These are phyloP conservation scores for Bergia puertoricense DNA, from an alignment of 92 coral and sea anemone genomes.

Conservation along the genomic window DNA sequence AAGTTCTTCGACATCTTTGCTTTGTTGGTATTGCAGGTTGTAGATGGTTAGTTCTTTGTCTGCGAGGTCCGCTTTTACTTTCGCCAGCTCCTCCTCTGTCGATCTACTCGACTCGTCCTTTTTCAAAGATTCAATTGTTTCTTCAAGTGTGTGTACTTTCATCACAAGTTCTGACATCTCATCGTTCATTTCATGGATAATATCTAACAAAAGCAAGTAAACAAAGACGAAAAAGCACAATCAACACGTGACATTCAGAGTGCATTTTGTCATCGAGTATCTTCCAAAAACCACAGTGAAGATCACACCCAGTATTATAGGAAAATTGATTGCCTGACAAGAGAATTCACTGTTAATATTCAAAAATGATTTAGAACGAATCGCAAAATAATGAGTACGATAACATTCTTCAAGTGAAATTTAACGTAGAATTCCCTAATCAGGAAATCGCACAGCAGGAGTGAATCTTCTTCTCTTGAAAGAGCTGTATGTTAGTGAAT, in stretches of 20 bases:
- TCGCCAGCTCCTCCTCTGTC: conserved; percentile 14
- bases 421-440: too few relatives aligned
- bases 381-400: too few relatives aligned
- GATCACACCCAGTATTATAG: too few relatives aligned
- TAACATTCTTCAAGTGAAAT: too few relatives aligned
- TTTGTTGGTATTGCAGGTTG: conserved; percentile 11
- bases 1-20: conserved; percentile 6
- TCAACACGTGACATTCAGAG: neutral
- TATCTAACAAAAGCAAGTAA: neutral
- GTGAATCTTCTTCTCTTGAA: too few relatives aligned
- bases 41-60: conserved; percentile 23
- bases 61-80: conserved; percentile 20
- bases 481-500: too few relatives aligned
- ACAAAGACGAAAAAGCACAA: neutral
- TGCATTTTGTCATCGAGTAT: neutral
- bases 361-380: too few relatives aligned
- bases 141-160: neutral
- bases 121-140: neutral
- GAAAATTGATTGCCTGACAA: too few relatives aligned
- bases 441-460: too few relatives aligned
- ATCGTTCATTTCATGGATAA: neutral
- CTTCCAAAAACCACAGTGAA: too few relatives aligned
- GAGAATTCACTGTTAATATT: too few relatives aligned
- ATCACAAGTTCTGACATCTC: neutral
- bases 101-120: neutral